Evolutionary conservation across 2,888 invertebrate species (phyloP), one percentile per base, ranked within the genome.

Genomic region (Amphipyra tragopoginis): DNA sequence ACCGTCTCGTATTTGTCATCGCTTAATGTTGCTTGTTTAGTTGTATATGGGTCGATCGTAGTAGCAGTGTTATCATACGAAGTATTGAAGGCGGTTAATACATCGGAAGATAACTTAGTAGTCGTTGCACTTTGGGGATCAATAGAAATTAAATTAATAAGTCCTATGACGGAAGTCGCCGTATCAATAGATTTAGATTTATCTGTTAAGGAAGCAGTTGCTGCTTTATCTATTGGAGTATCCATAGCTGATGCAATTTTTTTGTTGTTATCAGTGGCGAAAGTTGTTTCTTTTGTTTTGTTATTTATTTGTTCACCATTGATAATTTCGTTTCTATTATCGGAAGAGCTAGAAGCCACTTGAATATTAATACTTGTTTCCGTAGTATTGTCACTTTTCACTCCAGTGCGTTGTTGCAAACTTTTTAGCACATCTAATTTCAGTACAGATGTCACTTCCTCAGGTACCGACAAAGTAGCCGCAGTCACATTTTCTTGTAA

Each of bases 131-230:
- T 57, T 15, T 6, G 11, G 15, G 21, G 15, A 13, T 44, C 34
- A 70, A n/a, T 54, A 50, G 45, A 47, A 38, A 51, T 57, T 62
- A 57, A 57, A 39, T 66, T 15, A 50, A 45, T 61, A 61, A 47
- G 53, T 51, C 39, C 71, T 39, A 21, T 54, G 40, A 43, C n/a
- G 11, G 62, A 29, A 44, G 50, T 66, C 34, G 11, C 14, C 8
- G 13, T 51, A 51, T 66, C 50, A 43, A 36, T 42, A 15, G 50
- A 51, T 53, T 33, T 56, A 2, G 55, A 53, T 43, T 56, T 65
- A 43, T 56, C 56, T 38, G 6, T 14, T 13, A 26, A 21, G 36
- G 36, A 36, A 62, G 9, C 42, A 48, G 21, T 44, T 26, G 43
- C 40, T 15, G 34, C 9, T 47, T 44, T 47, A 45, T 52, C 10